Evolutionary conservation across 2,113 vertebrate species (phyloP), one percentile per base, ranked within the genome.

Genomic region (Xenus cinereus): DNA sequence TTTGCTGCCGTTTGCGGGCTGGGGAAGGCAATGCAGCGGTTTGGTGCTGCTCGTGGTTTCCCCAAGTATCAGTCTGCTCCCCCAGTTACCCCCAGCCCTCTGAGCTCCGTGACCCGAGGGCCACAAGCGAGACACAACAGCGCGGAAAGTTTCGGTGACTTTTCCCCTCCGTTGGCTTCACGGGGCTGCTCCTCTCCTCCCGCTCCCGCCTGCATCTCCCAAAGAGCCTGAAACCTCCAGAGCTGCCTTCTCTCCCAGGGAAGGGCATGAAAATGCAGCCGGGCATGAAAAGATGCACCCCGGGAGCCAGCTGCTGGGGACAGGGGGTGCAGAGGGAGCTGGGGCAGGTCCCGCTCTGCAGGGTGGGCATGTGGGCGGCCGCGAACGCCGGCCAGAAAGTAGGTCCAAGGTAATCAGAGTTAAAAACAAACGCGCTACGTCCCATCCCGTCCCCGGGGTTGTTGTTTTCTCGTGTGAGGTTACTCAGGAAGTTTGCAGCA

Each of bases 401-500:
- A 85, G 87, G 96, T 87, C 67, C 95, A 95, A 97, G 95, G 97
- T 96, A 73, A 98, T 32, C 30, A 10, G 93, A 87, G 89, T 78
- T 88, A 96, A 95, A 98, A 98, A 98, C 97, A 97, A 97, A 88
- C 86, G 72, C 87, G 48, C 89, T 87, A 89, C 9, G 91, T 95
- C 97, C 88, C 90, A 1, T 22, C 10, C 46, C 64, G 6, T 43
- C 20, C 62, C 63, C 13, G 1, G 54, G 59, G 91, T 93, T 97
- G 97, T 98, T 98, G 97, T 98, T 98, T 98, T 97, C 97, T 98
- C n/a, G 16, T 93, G 89, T 72, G 53, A 95, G 92, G 96, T 98
- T 97, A 90, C 98, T 98, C 98, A 97, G 98, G 98, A 98, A 98
- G 98, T 98, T 98, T 98, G 97, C 94, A 26, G 96, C 98, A 98